phyloP scores from a whole-genome alignment of 1,140 invertebrate genomes.

The Ladona fulva region DNA sequence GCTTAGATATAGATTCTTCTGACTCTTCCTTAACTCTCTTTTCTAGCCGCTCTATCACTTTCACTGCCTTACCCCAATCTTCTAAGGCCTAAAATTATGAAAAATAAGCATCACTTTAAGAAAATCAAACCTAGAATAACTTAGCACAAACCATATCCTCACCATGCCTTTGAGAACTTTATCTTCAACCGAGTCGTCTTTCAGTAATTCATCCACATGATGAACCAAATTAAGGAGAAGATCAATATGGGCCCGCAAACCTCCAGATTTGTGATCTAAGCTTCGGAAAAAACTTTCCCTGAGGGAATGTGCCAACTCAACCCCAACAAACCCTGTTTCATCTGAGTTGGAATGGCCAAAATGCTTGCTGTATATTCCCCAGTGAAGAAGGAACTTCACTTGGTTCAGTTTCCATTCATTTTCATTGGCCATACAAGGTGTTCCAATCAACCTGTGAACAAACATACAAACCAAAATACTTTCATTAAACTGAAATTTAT shows the following conservation, averaged over 20 bases:
- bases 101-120: constrained; percentile 19
- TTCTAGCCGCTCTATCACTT: constrained; percentile 37
- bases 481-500: no score
- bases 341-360: constrained; percentile 21
- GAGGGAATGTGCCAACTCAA: constrained; percentile 47
- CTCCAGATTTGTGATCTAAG: constrained; percentile 14
- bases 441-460: constrained; percentile 44
- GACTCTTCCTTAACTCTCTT: constrained; percentile 33
- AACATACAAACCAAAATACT: no score
- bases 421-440: constrained; percentile 46
- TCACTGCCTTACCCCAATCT: constrained; percentile 50
- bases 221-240: constrained; percentile 23
- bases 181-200: constrained; percentile 42
- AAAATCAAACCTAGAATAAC: constrained; percentile 38
- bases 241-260: constrained; percentile 18
- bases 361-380: constrained; percentile 50
- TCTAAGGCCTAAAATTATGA: constrained; percentile 32
- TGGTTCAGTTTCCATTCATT: constrained; percentile 54
- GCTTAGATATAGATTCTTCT: constrained; percentile 36
- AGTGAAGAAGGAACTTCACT: constrained; percentile 51
- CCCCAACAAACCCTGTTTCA: constrained; percentile 35
- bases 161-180: constrained; percentile 39
- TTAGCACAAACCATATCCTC: constrained; percentile 30
- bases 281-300: constrained; percentile 20
- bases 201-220: constrained; percentile 27